phyloP scores from a whole-genome alignment of 2,888 invertebrate genomes.

The Catocala nupta region DNA sequence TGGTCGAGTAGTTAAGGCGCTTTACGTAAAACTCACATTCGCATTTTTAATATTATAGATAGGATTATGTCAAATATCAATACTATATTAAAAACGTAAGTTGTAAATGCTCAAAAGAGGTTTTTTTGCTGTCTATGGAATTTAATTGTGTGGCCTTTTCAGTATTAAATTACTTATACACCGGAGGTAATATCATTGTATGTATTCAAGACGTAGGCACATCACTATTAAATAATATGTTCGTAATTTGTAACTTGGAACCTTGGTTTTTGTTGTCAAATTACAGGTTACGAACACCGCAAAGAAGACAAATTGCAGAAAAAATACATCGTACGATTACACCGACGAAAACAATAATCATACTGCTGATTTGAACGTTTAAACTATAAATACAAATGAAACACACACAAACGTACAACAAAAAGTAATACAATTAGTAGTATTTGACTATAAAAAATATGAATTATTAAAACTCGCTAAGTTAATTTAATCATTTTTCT shows the following conservation, averaged over 20 bases:
- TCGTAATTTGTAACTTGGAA: constrained; percentile 29
- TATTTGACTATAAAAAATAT: not conserved
- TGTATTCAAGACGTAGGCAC: constrained; percentile 8
- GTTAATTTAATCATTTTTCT: too few relatives aligned
- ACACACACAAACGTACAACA: constrained; percentile 3
- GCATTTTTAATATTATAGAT: too few relatives aligned
- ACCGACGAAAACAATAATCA: constrained; percentile 37
- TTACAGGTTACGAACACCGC: constrained; percentile 32
- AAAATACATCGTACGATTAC: constrained; percentile 31
- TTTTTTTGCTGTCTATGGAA: too few relatives aligned
- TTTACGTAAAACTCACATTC: too few relatives aligned
- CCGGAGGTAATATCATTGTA: too few relatives aligned
- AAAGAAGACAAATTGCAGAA: constrained; percentile 21
- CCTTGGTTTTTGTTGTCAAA: constrained; percentile 47
- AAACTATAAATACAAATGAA: constrained; percentile 23
- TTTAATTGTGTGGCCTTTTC: too few relatives aligned
- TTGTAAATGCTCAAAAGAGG: too few relatives aligned
- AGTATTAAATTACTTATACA: too few relatives aligned
- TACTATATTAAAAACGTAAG: too few relatives aligned
- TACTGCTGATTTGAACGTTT: constrained; percentile 34
- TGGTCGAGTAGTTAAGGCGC: too few relatives aligned
- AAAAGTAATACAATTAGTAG: constrained; percentile 2
- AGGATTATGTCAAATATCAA: too few relatives aligned
- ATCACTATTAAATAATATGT: constrained; percentile 17
- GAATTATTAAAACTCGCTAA: not conserved